phyloP scores from a whole-genome alignment of 2,888 invertebrate species.

The Pheosia gnoma region DNA sequence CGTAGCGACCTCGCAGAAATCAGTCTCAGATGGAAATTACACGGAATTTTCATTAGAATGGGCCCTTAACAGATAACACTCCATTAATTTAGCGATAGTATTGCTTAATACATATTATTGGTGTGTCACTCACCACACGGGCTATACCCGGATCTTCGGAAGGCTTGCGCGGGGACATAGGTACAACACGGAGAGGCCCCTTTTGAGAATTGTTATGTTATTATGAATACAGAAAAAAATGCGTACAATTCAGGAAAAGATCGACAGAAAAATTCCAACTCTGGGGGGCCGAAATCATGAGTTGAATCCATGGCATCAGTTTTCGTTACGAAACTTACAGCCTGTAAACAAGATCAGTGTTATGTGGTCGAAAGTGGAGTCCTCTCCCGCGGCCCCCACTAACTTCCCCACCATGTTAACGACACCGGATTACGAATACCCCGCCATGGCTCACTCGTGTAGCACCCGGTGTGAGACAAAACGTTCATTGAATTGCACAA shows the following conservation, averaged over 20 bases:
- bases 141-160: too few relatives aligned
- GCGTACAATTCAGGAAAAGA: too few relatives aligned
- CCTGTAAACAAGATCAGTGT: too few relatives aligned
- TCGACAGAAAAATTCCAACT: too few relatives aligned
- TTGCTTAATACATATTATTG: slow-evolving; percentile 23
- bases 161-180: too few relatives aligned
- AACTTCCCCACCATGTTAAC: slow-evolving; percentile 24
- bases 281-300: too few relatives aligned
- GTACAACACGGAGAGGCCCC: too few relatives aligned
- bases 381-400: slow-evolving; percentile 3
- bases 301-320: too few relatives aligned
- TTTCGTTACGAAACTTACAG: too few relatives aligned
- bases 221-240: too few relatives aligned
- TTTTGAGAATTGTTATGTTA: too few relatives aligned
- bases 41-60: slow-evolving; percentile 51
- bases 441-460: slow-evolving; percentile 39
- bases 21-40: slow-evolving; percentile 49
- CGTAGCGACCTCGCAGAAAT: slow-evolving; percentile 43
- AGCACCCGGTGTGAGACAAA: slow-evolving; percentile 55
- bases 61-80: slow-evolving; percentile 44
- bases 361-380: not conserved
- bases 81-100: slow-evolving; percentile 42
- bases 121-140: not conserved
- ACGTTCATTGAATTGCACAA: slow-evolving; percentile 77
- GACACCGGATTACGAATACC: slow-evolving; percentile 37